These are phyloP conservation scores for Bradynema listronoti DNA, from an alignment of 1,140 invertebrate species.

Conservation along the genomic window DNA sequence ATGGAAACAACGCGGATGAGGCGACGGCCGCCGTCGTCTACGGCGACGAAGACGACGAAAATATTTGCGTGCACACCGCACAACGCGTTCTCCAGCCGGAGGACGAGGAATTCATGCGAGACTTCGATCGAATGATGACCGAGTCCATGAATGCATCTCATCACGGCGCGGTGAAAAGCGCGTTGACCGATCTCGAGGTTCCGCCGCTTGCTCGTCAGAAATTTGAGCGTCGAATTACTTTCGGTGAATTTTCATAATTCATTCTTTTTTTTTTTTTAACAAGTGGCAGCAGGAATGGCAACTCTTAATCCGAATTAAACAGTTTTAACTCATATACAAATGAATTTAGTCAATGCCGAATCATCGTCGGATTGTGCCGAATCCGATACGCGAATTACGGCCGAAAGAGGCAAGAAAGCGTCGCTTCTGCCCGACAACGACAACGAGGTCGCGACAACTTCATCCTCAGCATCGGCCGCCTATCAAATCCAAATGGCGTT, in stretches of 20 bases:
- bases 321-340: conserved; percentile 2
- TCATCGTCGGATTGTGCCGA: not conserved
- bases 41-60: conserved; percentile 23
- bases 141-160: conserved; percentile 38
- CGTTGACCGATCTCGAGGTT: conserved; percentile 35
- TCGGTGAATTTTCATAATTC: conserved; percentile 22
- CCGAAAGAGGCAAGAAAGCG: not conserved
- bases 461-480: conserved; percentile 2
- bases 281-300: too few species aligned
- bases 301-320: too few species aligned
- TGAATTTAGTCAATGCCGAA: not conserved
- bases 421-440: conserved; percentile 6
- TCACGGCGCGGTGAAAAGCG: conserved; percentile 18
- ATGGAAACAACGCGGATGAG: conserved; percentile 9
- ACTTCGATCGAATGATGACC: conserved; percentile 36
- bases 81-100: conserved; percentile 25
- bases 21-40: too few species aligned
- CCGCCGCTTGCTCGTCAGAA: conserved; percentile 42
- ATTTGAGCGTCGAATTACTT: conserved; percentile 44
- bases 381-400: too few species aligned
- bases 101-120: conserved; percentile 43
- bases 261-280: too few species aligned
- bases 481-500: conserved; percentile 29
- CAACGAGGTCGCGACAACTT: not conserved
- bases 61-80: conserved; percentile 30